A percentile compares a stretch with the other conserved stretches of the same genome.
Conservation (phyloP, 2,113 vertebrate species). For the Pangasianodon hypophthalmus region DNA sequence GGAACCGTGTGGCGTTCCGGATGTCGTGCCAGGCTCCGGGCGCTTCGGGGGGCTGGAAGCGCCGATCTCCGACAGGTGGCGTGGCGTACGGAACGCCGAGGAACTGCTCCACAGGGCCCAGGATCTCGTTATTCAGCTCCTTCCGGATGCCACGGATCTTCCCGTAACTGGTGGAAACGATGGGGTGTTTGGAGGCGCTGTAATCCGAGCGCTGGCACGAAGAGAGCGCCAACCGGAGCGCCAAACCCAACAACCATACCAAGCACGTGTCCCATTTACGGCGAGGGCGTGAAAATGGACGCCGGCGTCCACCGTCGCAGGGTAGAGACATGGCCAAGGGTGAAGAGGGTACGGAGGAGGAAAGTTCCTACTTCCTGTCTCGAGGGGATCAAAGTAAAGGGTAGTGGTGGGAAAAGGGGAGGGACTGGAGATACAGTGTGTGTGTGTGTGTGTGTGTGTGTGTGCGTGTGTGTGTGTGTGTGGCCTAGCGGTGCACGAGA, state of each 20-base stretch:
- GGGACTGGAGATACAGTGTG: background rate
- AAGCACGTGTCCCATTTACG: slow-evolving; percentile 68
- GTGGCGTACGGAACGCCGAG: slow-evolving; percentile 90
- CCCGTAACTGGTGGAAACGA: slow-evolving; percentile 85
- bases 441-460: slow-evolving; percentile 36
- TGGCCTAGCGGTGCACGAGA: slow-evolving; percentile 44
- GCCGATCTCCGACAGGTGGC: slow-evolving; percentile 82
- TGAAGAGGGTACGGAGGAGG: slow-evolving; percentile 24
- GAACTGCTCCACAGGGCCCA: slow-evolving; percentile 88
- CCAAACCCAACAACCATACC: slow-evolving; percentile 78
- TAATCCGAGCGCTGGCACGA: slow-evolving; percentile 78
- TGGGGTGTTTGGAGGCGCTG: slow-evolving; percentile 72
- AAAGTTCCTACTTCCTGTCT: slow-evolving; percentile 46
- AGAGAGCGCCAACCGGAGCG: slow-evolving; percentile 73
- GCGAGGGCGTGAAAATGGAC: slow-evolving; percentile 52
- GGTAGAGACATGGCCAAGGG: slow-evolving; percentile 28
- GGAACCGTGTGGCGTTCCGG: slow-evolving; percentile 87
- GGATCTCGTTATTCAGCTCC: slow-evolving; percentile 88
- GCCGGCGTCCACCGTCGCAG: slow-evolving; percentile 45
- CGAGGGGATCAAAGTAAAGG: background rate
- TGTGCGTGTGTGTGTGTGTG: slow-evolving; percentile 4
- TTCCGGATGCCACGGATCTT: slow-evolving; percentile 83
- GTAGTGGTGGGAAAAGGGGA: background rate
- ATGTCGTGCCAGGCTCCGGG: slow-evolving; percentile 89
- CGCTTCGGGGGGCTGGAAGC: slow-evolving; percentile 89